Percentiles rank a stretch among this genome's conserved stretches.
Conservation (phyloP, 2,888 invertebrate genomes). For the Vanessa cardui region DNA sequence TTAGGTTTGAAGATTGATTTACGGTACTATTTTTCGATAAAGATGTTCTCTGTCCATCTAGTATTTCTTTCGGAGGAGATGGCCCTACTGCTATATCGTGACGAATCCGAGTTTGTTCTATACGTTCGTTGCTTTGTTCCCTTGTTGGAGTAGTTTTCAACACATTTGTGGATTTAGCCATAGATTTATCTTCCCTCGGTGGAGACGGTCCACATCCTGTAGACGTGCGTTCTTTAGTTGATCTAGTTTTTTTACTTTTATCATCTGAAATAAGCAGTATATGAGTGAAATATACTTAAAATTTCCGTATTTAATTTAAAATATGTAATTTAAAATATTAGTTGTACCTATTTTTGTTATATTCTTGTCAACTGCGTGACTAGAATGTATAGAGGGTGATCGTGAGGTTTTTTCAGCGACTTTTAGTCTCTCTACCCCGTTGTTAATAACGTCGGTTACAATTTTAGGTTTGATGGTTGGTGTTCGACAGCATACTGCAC, state of each 20-base stretch:
- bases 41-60: constrained; percentile 39
- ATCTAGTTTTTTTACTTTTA: constrained; percentile 27
- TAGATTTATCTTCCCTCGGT: constrained; percentile 68
- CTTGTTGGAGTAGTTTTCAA: constrained; percentile 80
- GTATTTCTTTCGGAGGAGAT: constrained; percentile 66
- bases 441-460: constrained; percentile 42
- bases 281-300: background rate
- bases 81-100: constrained; percentile 74
- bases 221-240: constrained; percentile 53
- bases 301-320: background rate
- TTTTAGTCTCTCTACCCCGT: constrained; percentile 50
- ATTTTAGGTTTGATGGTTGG: constrained; percentile 73
- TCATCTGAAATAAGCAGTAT: constrained; percentile 30
- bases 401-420: constrained; percentile 43
- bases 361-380: constrained; percentile 49
- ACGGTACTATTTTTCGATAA: constrained; percentile 16
- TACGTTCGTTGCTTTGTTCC: constrained; percentile 49
- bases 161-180: constrained; percentile 51
- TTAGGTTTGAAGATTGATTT: constrained; percentile 18
- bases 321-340: background rate
- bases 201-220: constrained; percentile 86
- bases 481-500: constrained; percentile 94
- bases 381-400: constrained; percentile 37
- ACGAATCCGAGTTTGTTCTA: constrained; percentile 45
- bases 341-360: constrained; percentile 83